Conservation (phyloP, 2,888 invertebrate genomes). For the Leptopilina drosophilae region DNA sequence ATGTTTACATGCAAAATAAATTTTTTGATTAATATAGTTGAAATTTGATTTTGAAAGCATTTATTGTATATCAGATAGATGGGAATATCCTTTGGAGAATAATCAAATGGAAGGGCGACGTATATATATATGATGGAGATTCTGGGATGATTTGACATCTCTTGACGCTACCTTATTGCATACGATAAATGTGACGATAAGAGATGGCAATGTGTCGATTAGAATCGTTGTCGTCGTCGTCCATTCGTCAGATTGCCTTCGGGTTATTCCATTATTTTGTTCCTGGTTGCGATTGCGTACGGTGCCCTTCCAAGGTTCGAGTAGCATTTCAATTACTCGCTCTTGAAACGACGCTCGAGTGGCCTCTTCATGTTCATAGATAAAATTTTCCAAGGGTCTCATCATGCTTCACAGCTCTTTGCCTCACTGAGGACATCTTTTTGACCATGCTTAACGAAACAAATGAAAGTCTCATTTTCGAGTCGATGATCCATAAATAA, state of each 20-base stretch:
- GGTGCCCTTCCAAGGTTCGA: constrained; percentile 46
- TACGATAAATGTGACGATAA: constrained; percentile 53
- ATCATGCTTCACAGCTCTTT: constrained; percentile 54
- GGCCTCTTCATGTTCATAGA: constrained; percentile 68
- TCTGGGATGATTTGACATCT: constrained; percentile 19
- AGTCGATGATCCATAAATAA: constrained; percentile 4
- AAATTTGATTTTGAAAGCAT: no score
- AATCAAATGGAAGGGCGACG: background rate
- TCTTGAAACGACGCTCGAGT: constrained; percentile 69
- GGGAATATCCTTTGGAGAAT: background rate
- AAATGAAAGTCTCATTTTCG: constrained; percentile 46
- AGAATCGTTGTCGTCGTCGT: constrained; percentile 42
- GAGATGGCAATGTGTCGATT: constrained; percentile 52
- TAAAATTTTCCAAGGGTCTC: constrained; percentile 66
- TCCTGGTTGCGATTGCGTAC: constrained; percentile 44
- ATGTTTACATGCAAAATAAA: no score
- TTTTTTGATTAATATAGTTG: no score
- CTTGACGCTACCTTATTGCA: constrained; percentile 46
- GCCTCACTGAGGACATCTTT: constrained; percentile 53
- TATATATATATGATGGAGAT: background rate
- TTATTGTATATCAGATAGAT: background rate
- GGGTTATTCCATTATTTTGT: constrained; percentile 54
- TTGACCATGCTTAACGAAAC: constrained; percentile 45
- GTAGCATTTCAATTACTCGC: constrained; percentile 62
- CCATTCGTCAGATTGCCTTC: constrained; percentile 50